Evolutionary conservation across 2,113 vertebrate species (phyloP), one percentile per base, ranked within the genome.

Genomic region (Menidia beryllina): DNA sequence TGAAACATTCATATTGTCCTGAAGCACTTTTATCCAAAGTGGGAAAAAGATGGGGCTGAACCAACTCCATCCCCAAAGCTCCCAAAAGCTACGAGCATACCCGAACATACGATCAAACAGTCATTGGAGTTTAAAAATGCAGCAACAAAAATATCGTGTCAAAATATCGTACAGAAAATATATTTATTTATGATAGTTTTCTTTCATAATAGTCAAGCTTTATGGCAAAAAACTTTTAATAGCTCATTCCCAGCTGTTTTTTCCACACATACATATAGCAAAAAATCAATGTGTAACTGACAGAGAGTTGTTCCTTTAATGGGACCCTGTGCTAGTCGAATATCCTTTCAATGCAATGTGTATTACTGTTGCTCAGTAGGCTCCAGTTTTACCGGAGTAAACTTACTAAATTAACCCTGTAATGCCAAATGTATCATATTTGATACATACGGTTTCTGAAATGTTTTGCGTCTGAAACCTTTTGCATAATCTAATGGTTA

Each of bases 291-390:
- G 14, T 51, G 15, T 70, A 83, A 88, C 79, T 81, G 75, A 81
- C 64, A 59, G 39, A 15, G 62, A 38, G 60, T 36, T 57, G 59
- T 58, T 55, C 14, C 6, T 61, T 72, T 39, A 81, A 74, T 69
- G 73, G 71, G 67, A 58, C 24, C 58, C 36, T 53, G 54, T 55
- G 56, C 62, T 63, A 81, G 77, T 88, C 66, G 15, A 26, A 58
- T 87, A 85, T 15, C 76, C 47, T 82, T 82, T 85, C 87, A 87
- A 88, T 80, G 82, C 68, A 39, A 79, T 58, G 78, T 69, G 59
- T 55, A 57, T 90, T 77, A 72, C 82, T 45, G 59, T 23, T 23
- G 59, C 25, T 23, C 41, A 60, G 65, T 73, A 79, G 58, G 85
- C 71, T 91, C 78, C 48, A 24, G 25, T 90, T 89, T 84, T 83